Evolutionary conservation across 37 sponge, comb jelly and placozoan species (phyloP), one percentile per base, ranked within the genome.

Genomic region (Halisarca cf. caerulea): DNA sequence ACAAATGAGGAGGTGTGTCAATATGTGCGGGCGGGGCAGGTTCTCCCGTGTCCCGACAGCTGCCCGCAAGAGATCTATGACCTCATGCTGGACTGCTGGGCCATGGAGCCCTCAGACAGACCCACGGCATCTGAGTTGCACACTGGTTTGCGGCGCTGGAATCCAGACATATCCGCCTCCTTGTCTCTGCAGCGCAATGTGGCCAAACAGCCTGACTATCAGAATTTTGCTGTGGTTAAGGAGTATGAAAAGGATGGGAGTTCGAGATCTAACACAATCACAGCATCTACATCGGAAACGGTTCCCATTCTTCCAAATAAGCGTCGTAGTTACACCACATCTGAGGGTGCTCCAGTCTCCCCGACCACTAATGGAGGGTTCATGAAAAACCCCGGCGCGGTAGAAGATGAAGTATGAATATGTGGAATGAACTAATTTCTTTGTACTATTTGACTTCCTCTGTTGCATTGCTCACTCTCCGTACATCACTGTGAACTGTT

Each of bases 1-100:
- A 82, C 86, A 20, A 94, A 94, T 58, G 94, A 94, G 61, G 89
- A 90, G 71, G 94, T 94, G 23, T 84, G 91, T 9, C 58, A 88
- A 45, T 81, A 90, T 54, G 86, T 90, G 30, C 73, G 86, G 32
- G 79, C 81, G 2, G 91, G 86, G 0, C 80, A 82, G 32, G 66
- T 88, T 27, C 35, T 94, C 59, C 55, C 32, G 5, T 84, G 83
- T 24, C 94, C 94, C 0, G 84, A 88, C 2, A 61, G 54, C 38
- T 87, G 89, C 58, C 94, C 94, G 0, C 74, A 83, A 57, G 86
- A 85, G 61, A 85, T 94, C 11, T 90, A 90, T 68, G 88, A 90
- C 79, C 84, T 94, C 38, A 94, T 94, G 91, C 51, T 94, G 32
- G 91, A 94, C 72, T 94, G 94, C 75, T 94, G 94, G 91, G 81